Conservation (phyloP, 2,888 invertebrate species). For the Standfussiana lucernea region DNA sequence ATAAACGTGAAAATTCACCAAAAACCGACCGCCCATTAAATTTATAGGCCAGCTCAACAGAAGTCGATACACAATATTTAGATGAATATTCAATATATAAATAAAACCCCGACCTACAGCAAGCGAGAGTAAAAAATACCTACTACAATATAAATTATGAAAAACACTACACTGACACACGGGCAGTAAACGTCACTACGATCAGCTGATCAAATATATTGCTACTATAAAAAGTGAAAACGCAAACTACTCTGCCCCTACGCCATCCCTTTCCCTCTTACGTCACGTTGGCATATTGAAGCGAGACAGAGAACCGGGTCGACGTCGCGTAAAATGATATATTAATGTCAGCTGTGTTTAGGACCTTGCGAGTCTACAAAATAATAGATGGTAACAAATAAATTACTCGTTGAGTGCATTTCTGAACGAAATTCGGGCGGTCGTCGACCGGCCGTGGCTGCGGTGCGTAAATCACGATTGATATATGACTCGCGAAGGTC, state of each 20-base stretch:
- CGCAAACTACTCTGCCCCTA: constrained; percentile 86
- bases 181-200: constrained; percentile 89
- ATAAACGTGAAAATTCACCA: constrained; percentile 72
- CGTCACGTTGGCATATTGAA: constrained; percentile 36
- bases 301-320: constrained; percentile 75
- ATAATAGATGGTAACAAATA: constrained; percentile 91
- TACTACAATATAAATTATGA: constrained; percentile 89
- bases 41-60: constrained; percentile 70
- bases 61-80: constrained; percentile 73
- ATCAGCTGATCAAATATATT: constrained; percentile 91
- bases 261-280: constrained; percentile 76
- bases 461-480: constrained; percentile 89
- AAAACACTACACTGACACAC: constrained; percentile 87
- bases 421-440: constrained; percentile 90
- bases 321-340: constrained; percentile 90
- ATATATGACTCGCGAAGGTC: constrained; percentile 89
- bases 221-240: constrained; percentile 91
- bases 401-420: constrained; percentile 90
- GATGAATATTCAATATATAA: constrained; percentile 86
- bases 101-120: constrained; percentile 88
- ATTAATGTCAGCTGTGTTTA: constrained; percentile 91
- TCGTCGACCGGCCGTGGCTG: constrained; percentile 87
- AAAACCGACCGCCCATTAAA: constrained; percentile 71
- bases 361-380: constrained; percentile 91
- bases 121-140: constrained; percentile 83